Evolutionary conservation across 2,888 invertebrate genomes (phyloP).

Genomic region (Endotricha flammealis): DNA sequence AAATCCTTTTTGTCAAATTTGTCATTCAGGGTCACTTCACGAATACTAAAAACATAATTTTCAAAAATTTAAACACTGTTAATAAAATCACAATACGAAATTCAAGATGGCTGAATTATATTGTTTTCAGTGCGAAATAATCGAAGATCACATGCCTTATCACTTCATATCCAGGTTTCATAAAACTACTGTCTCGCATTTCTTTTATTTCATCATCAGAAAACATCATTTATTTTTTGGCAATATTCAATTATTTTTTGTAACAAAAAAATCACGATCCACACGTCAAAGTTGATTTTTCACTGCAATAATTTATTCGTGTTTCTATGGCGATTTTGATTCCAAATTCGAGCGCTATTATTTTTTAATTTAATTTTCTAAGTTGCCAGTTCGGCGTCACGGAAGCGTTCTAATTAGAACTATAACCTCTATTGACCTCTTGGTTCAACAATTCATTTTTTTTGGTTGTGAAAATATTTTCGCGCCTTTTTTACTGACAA

Average conservation of each 20-base stretch:
- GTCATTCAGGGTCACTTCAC: constrained; percentile 64
- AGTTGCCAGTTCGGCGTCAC: constrained; percentile 2
- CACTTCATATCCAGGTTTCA: constrained; percentile 65
- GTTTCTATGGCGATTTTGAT: constrained; percentile 53
- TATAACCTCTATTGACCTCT: not conserved
- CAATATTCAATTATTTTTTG: constrained; percentile 70
- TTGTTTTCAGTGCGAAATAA: constrained; percentile 37
- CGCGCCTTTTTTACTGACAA: no score
- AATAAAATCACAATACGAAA: constrained; percentile 34
- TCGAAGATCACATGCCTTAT: constrained; percentile 57
- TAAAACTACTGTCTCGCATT: constrained; percentile 55
- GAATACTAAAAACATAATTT: constrained; percentile 48
- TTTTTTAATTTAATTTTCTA: not conserved
- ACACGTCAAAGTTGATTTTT: constrained; percentile 54
- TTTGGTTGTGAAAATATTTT: not conserved
- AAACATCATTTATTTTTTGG: constrained; percentile 69
- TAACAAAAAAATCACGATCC: constrained; percentile 49
- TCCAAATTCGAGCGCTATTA: constrained; percentile 31
- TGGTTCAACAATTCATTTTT: constrained; percentile 5
- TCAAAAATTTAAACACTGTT: constrained; percentile 22
- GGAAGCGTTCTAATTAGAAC: not conserved
- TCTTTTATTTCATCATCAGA: constrained; percentile 73
- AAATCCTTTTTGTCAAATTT: constrained; percentile 61
- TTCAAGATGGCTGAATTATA: constrained; percentile 42
- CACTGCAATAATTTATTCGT: constrained; percentile 40